Evolutionary conservation across 2,888 invertebrate species (phyloP), one percentile per base, ranked within the genome.

Genomic region (Hyalella azteca): DNA sequence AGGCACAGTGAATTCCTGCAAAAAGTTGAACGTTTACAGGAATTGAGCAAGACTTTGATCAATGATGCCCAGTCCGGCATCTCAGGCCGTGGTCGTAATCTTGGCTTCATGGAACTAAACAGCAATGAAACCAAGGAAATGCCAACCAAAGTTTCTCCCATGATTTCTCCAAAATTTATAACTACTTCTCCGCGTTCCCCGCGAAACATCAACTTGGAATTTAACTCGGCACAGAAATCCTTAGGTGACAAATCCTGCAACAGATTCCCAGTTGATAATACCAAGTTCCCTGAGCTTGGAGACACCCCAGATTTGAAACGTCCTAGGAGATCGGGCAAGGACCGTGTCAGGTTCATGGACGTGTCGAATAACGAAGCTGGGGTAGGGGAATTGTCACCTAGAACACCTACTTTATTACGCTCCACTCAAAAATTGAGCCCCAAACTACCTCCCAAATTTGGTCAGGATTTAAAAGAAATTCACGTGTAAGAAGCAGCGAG

Each of bases 271-370:
- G 66, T 66, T 36, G 66, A 66, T 29, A 36, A 54, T 26, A 26
- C 19, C 7, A 66, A 66, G 36, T 36, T 66, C 19, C 66, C 66
- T 13, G 66, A 66, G 19, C 19, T 66, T n/a, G 66, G 66, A 13
- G 66, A 66, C 36, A 66, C 66, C 36, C 66, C 66, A n/a, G 66
- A 66, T 9, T 36, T 66, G 36, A 66, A 66, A 36, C 32, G 66
- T 19, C 29, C 66, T 36, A 66, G 36, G 36, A 22, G 36, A 36
- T n/a, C 36, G 11, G 66, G 66, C 66, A 66, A 66, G 36, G 66
- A 66, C 36, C 66, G 66, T 7, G 66, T 66, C 36, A 66, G 66
- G 39, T 66, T 66, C 36, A 66, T 66, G 66, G 66, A 66, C 19
- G 13, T 29, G 4, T 36, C 7, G n/a, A 66, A 32, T 36, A 66